Evolutionary conservation across 2,113 vertebrate species (phyloP), one percentile per base, ranked within the genome.

Genomic region (Rhinolophus ferrumequinum): DNA sequence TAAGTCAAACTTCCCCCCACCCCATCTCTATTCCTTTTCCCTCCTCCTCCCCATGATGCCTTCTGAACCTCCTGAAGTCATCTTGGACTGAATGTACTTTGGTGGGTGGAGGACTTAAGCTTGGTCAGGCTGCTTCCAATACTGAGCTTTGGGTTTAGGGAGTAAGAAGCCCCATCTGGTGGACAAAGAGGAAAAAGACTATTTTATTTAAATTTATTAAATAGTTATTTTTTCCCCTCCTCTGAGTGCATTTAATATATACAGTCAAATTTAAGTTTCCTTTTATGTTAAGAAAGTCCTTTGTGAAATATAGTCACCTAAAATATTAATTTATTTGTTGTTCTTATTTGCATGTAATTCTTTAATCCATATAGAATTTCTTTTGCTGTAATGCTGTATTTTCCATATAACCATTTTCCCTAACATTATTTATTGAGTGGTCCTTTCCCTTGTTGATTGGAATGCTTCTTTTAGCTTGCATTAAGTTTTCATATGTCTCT

Each of bases 1-100:
- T 99, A 97, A 99, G 99, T 99, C 28, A 16, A 12, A 3, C 69
- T 8, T 8, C 21, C 19, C 24, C 15, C 56, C 21, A 1, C 54
- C 66, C 75, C 24, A 41, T 33, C n/a, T 1, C 11, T 0, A 0
- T 2, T 22, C 13, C 0, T 8, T 33, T 15, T 22, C 38, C 1
- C 6, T 18, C 6, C 30, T 41, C 12, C 14, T 62, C 56, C 54
- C 5, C 35, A 4, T 33, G 35, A 6, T 12, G 33, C 30, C 26
- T 87, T 52, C 26, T 38, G 28, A 66, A 16, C 22, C 16, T 41
- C 47, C 75, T 91, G 66, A 77, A 79, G 2, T n/a, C 11, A 11
- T 15, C 41, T 70, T 66, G 58, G 22, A 35, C 44, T 7, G 24
- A 47, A 52, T 0, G 33, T 1, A 33, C 6, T 35, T 64, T 15